Conservation (phyloP, 2,888 invertebrate genomes). For the Buathra laborator region DNA sequence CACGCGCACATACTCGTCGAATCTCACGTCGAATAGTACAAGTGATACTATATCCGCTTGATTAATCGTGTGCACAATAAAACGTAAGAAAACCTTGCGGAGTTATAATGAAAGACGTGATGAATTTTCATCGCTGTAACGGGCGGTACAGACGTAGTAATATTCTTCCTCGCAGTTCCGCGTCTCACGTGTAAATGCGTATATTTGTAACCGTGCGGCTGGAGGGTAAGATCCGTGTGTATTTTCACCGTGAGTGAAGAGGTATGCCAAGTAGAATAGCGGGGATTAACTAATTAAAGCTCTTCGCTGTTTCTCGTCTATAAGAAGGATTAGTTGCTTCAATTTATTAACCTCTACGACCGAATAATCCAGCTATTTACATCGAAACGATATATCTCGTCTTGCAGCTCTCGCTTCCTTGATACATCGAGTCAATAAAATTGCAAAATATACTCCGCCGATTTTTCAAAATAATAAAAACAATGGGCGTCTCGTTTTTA, state of each 20-base stretch:
- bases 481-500: background rate
- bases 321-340: slow-evolving; percentile 12
- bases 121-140: slow-evolving; percentile 2
- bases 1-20: background rate
- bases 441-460: background rate
- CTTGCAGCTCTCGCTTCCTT: background rate
- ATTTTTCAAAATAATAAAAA: too few relatives aligned
- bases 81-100: background rate
- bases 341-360: slow-evolving; percentile 33
- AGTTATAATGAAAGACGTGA: slow-evolving; percentile 15
- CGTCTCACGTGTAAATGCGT: background rate
- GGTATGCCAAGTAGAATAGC: background rate
- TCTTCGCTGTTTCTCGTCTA: slow-evolving; percentile 24
- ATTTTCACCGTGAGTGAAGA: slow-evolving; percentile 7
- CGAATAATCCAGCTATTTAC: slow-evolving; percentile 12
- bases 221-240: background rate
- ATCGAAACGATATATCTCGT: background rate
- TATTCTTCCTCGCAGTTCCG: background rate
- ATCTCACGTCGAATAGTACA: background rate
- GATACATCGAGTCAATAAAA: background rate
- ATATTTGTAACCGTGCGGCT: background rate
- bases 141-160: background rate
- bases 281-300: slow-evolving; percentile 39
- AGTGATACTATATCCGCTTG: slow-evolving; percentile 19
- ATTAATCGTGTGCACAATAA: slow-evolving; percentile 10